Conservation (phyloP, 1,140 invertebrate species). For the Brachionus rubens region DNA sequence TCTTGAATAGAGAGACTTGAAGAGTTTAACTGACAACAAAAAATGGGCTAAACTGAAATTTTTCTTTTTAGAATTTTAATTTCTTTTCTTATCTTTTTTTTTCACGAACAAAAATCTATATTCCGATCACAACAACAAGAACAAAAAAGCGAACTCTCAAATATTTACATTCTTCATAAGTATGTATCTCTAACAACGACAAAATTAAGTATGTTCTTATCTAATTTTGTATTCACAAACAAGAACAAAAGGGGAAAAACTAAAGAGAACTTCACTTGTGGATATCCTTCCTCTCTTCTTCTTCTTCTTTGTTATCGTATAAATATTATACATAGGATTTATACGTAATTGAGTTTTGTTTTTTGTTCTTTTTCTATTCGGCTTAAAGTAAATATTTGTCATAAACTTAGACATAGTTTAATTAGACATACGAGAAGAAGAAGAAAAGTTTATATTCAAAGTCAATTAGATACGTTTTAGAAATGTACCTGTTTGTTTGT, state of each 20-base stretch:
- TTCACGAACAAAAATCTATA: no score
- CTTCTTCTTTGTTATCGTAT: neutral
- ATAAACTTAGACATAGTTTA: slow-evolving; percentile 22
- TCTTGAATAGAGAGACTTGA: no score
- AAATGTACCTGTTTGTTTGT: no score
- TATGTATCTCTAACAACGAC: no score
- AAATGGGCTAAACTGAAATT: no score
- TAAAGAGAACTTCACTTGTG: slow-evolving; percentile 37
- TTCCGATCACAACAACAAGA: no score
- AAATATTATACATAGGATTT: slow-evolving; percentile 37
- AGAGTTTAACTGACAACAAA: no score
- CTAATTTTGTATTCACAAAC: slow-evolving; percentile 15
- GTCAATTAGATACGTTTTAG: neutral
- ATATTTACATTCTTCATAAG: no score
- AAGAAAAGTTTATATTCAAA: neutral
- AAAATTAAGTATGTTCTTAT: slow-evolving; percentile 16
- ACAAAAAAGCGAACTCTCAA: no score
- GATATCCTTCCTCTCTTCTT: slow-evolving; percentile 19
- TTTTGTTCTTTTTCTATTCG: neutral
- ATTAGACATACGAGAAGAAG: slow-evolving; percentile 22
- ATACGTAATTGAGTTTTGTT: slow-evolving; percentile 39
- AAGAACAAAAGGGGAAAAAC: neutral
- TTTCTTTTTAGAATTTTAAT: no score
- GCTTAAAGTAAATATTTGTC: slow-evolving; percentile 9
- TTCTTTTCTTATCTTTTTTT: no score